Conservation (phyloP, 1,140 invertebrate genomes). For the Drosophila pseudoananassae region DNA sequence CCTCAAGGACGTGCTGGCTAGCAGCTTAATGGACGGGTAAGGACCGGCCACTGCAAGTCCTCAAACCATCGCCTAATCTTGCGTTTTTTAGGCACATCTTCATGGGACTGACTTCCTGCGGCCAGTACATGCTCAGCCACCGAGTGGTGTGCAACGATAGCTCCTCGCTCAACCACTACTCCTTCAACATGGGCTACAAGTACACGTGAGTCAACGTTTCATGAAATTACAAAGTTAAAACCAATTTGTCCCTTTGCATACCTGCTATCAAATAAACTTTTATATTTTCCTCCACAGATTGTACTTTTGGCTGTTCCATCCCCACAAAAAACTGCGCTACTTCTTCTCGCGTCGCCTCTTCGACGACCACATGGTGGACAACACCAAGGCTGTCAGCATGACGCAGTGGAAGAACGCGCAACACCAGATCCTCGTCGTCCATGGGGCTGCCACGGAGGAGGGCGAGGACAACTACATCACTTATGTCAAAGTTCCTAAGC, state of each 20-base stretch:
- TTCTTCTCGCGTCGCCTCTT: slow-evolving; percentile 85
- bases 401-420: slow-evolving; percentile 86
- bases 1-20: slow-evolving; percentile 86
- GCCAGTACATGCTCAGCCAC: slow-evolving; percentile 95
- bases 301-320: slow-evolving; percentile 83
- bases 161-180: slow-evolving; percentile 68
- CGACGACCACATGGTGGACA: slow-evolving; percentile 86
- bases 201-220: slow-evolving; percentile 67
- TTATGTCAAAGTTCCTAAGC: slow-evolving; percentile 83
- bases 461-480: slow-evolving; percentile 83
- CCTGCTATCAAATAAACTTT: no score
- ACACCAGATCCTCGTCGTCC: slow-evolving; percentile 85
- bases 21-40: slow-evolving; percentile 81
- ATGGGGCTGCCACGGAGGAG: slow-evolving; percentile 84
- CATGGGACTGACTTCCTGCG: slow-evolving; percentile 96
- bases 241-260: no score
- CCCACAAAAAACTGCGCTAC: slow-evolving; percentile 69
- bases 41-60: slow-evolving; percentile 28
- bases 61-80: no score
- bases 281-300: slow-evolving; percentile 41
- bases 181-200: slow-evolving; percentile 81
- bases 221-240: no score
- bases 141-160: slow-evolving; percentile 87
- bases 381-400: slow-evolving; percentile 86
- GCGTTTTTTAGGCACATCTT: slow-evolving; percentile 89